A percentile compares a stretch with the other conserved stretches of the same genome.
Conservation (phyloP, 1,140 invertebrate species). For the Ceratina japonica region DNA sequence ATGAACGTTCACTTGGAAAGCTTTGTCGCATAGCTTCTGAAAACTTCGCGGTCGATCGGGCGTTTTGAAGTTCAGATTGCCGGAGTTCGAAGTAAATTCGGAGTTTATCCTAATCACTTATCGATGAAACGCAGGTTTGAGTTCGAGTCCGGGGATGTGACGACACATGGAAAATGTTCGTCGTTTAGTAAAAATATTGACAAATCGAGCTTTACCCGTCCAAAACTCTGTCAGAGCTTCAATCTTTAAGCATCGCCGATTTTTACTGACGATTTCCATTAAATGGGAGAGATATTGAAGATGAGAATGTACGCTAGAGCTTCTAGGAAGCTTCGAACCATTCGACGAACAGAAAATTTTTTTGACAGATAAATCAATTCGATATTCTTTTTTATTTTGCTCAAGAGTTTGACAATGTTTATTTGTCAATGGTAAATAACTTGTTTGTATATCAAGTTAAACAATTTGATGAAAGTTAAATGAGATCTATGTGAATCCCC, state of each 20-base stretch:
- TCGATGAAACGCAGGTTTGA: slow-evolving; percentile 17
- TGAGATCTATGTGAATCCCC: not conserved
- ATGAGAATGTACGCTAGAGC: not conserved
- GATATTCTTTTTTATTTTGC: too few species aligned
- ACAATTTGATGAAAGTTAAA: not conserved
- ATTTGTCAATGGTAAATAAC: too few species aligned
- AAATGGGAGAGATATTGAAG: not conserved
- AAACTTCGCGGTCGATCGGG: slow-evolving; percentile 19
- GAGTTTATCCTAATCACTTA: slow-evolving; percentile 24
- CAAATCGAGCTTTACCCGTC: not conserved
- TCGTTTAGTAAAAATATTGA: not conserved
- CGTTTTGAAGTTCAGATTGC: slow-evolving; percentile 32
- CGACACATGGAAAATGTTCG: slow-evolving; percentile 13
- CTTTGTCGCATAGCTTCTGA: slow-evolving; percentile 5
- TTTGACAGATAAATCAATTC: too few species aligned
- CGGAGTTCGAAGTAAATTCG: slow-evolving; percentile 23
- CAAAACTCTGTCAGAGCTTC: not conserved
- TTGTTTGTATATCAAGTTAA: too few species aligned
- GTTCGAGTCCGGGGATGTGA: slow-evolving; percentile 1
- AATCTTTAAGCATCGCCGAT: not conserved
- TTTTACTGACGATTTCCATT: not conserved
- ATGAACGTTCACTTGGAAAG: slow-evolving; percentile 22
- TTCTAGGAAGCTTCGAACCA: too few species aligned
- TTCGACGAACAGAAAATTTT: too few species aligned
- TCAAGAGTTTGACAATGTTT: too few species aligned